phyloP scores from a whole-genome alignment of 1,140 invertebrate species.

The Trichogramma pretiosum region DNA sequence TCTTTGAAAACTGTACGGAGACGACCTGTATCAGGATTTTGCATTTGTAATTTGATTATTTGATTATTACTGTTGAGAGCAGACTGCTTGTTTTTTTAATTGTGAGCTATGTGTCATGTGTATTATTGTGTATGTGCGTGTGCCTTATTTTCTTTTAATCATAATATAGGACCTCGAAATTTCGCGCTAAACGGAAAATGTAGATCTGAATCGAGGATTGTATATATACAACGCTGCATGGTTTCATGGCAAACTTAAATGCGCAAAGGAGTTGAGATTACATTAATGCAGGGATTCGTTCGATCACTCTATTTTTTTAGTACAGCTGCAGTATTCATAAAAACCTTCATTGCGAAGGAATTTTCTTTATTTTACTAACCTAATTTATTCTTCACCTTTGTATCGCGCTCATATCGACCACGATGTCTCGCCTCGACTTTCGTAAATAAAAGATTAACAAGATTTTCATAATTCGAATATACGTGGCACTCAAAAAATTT shows the following conservation, averaged over 20 bases:
- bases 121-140: slow-evolving; percentile 1
- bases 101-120: slow-evolving; percentile 10
- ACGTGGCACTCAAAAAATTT: background rate
- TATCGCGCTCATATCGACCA: slow-evolving; percentile 1
- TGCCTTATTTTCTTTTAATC: slow-evolving; percentile 1
- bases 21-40: slow-evolving; percentile 42
- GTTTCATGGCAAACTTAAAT: too few species aligned
- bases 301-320: background rate
- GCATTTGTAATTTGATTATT: slow-evolving; percentile 23
- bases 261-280: too few species aligned
- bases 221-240: too few species aligned
- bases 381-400: slow-evolving; percentile 13
- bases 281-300: too few species aligned
- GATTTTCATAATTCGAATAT: background rate
- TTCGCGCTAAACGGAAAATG: too few species aligned
- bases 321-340: slow-evolving; percentile 5
- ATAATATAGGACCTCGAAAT: too few species aligned
- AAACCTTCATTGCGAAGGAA: slow-evolving; percentile 7
- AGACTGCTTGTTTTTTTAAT: slow-evolving; percentile 25
- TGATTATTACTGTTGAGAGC: slow-evolving; percentile 21
- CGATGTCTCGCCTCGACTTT: background rate
- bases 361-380: slow-evolving; percentile 3
- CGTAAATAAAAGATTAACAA: slow-evolving; percentile 1
- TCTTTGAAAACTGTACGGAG: slow-evolving; percentile 39
- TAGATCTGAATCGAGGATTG: too few species aligned